These are phyloP conservation scores for Coenobita brevimanus DNA, from an alignment of 1,140 invertebrate species.

Conservation along the genomic window DNA sequence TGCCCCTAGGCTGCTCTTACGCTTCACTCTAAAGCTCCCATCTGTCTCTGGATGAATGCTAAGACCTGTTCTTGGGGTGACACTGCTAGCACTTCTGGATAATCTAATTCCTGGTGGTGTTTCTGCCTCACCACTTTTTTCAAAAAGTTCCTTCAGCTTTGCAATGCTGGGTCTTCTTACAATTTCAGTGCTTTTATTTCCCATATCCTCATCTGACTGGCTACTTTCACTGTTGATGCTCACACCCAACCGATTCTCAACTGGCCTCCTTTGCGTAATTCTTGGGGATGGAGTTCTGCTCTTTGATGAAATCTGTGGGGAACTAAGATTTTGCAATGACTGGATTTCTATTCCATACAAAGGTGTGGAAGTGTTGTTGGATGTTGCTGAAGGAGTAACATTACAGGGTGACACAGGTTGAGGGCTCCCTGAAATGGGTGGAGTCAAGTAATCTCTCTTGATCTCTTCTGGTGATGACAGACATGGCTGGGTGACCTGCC, in stretches of 20 bases:
- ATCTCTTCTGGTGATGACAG: conserved; percentile 14
- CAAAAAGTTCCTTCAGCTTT: conserved; percentile 75
- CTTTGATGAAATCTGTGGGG: conserved; percentile 36
- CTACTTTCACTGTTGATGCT: conserved; percentile 12
- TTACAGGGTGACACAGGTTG: conserved; percentile 24
- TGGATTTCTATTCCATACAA: conserved; percentile 40
- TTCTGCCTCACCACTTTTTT: conserved; percentile 71
- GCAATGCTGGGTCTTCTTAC: conserved; percentile 74
- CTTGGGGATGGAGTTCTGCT: conserved; percentile 65
- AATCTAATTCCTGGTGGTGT: conserved; percentile 50
- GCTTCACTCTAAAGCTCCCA: conserved; percentile 60
- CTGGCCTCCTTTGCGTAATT: conserved; percentile 43
- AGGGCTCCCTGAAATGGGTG: conserved; percentile 43
- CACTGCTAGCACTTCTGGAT: conserved; percentile 59
- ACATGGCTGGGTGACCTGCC: conserved; percentile 51
- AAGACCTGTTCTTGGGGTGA: conserved; percentile 69
- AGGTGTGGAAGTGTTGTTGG: conserved; percentile 46
- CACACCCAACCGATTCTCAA: conserved; percentile 37
- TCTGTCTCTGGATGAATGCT: conserved; percentile 67
- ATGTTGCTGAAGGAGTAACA: conserved; percentile 33
- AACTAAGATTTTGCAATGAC: background rate
- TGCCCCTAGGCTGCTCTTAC: conserved; percentile 67
- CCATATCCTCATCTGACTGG: conserved; percentile 33
- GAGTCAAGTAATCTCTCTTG: conserved; percentile 17
- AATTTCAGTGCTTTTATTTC: conserved; percentile 70